Base-by-base conservation (phyloP, 1,140 invertebrate species). In the Euwallacea fornicatus region DNA sequence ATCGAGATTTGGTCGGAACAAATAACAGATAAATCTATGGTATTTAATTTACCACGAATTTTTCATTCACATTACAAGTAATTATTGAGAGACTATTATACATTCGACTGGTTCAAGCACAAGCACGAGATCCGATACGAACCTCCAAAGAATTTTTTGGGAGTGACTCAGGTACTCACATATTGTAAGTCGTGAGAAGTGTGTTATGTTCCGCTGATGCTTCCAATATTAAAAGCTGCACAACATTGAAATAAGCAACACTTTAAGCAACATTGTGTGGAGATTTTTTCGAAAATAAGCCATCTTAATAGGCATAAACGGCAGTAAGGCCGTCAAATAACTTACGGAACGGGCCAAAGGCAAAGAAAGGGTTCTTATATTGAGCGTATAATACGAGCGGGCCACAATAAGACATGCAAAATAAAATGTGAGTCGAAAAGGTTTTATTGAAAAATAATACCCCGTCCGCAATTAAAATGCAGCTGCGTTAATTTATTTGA, bases 401-500 rank as follows among this genome's bases (percentile, higher is more conserved):
- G 68, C 53, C 61, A 65, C 61, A 71, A 71, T 71, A 60, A 64
- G 69, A 71, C 61, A 59, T 71, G 62, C 62, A 71, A 66, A 71
- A 71, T 65, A 65, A 65, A 65, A 71, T 44, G 58, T 60, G 21
- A 4, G 15, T 56, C 9, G 21, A 42, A 64, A 66, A 47, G 53
- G 66, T 71, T 71, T 74, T 74, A 74, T 74, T 74, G 73, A 74
- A 74, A 74, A 74, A 74, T 74, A 74, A 74, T 74, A 71, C 73
- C n/a, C 44, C 56, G 67, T 54, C 63, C 56, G 33, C 67, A 73
- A 73, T 73, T 69, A 73, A 73, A 73, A 56, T 64, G 67, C 67
- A 74, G 69, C 69, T 74, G 69, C 50, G 69, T 69, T 72, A 69
- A 74, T 74, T 74, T 72, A 72, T 74, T 72, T 72, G 73, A 74